Percentiles rank a stretch among this genome's conserved stretches.
phyloP scores from a whole-genome alignment of 2,888 invertebrate species.

The Sarcophaga subvicina region DNA sequence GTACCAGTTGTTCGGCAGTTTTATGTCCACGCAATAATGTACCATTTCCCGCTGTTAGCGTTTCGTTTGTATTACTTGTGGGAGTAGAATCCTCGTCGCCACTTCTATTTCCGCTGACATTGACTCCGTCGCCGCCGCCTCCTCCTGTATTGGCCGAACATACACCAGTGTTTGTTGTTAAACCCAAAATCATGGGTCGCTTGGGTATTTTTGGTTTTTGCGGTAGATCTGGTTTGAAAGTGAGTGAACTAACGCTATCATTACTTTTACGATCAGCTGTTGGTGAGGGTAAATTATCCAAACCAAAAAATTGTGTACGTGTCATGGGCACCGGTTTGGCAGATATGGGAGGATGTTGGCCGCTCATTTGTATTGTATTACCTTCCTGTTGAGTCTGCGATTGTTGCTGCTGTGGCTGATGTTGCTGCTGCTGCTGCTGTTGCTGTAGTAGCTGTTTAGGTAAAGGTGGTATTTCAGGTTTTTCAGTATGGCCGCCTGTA shows the following conservation, averaged over 20 bases:
- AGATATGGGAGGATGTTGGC: constrained; percentile 71
- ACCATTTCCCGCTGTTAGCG: constrained; percentile 28
- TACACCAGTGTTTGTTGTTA: constrained; percentile 30
- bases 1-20: constrained; percentile 67
- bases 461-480: constrained; percentile 77
- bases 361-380: constrained; percentile 6
- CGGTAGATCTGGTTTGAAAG: constrained; percentile 79
- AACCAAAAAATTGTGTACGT: constrained; percentile 78
- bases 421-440: constrained; percentile 44
- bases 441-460: constrained; percentile 76
- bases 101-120: constrained; percentile 69
- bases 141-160: constrained; percentile 41
- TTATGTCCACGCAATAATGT: constrained; percentile 58
- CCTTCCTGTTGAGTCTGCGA: constrained; percentile 44
- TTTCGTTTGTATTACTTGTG: constrained; percentile 37
- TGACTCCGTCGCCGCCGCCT: not conserved
- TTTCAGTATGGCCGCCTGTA: constrained; percentile 70
- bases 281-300: constrained; percentile 78
- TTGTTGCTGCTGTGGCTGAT: no score
- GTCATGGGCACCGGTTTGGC: constrained; percentile 80
- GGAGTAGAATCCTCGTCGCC: constrained; percentile 78
- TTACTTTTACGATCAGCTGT: constrained; percentile 77
- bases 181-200: constrained; percentile 83
- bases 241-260: constrained; percentile 76
- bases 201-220: constrained; percentile 92